Evolutionary conservation across 2,113 vertebrate species (phyloP).

Genomic region (Thamnaconus septentrionalis): DNA sequence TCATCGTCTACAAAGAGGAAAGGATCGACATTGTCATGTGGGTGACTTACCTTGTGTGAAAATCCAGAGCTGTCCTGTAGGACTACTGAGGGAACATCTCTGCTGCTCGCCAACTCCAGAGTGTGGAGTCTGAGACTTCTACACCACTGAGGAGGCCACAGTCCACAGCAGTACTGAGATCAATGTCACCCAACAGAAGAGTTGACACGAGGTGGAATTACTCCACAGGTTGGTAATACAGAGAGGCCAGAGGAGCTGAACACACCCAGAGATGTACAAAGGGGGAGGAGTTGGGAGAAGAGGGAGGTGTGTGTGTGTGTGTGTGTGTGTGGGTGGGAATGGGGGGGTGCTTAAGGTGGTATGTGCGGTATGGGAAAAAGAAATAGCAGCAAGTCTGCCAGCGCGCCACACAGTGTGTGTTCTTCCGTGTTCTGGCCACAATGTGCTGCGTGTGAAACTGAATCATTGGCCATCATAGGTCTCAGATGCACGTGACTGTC

Average conservation of each 20-base stretch:
- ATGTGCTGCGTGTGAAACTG: too few species aligned
- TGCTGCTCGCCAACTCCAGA: neutral
- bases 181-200: too few species aligned
- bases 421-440: too few species aligned
- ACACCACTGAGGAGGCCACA: neutral
- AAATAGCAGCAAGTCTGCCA: too few species aligned
- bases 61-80: slow-evolving; percentile 5
- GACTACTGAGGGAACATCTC: neutral
- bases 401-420: too few species aligned
- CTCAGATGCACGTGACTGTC: too few species aligned
- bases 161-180: too few species aligned
- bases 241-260: neutral
- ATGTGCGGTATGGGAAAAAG: too few species aligned
- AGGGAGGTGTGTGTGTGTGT: too few species aligned
- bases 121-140: neutral
- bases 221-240: neutral
- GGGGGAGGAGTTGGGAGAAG: neutral
- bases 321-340: too few species aligned
- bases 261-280: neutral
- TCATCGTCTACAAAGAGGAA: neutral
- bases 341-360: too few species aligned
- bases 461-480: too few species aligned
- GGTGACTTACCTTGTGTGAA: slow-evolving; percentile 9
- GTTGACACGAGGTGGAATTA: neutral
- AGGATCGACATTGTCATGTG: slow-evolving; percentile 13